These are phyloP conservation scores for Tupaia chinensis DNA, from an alignment of 2,113 vertebrate species.

Conservation along the genomic window DNA sequence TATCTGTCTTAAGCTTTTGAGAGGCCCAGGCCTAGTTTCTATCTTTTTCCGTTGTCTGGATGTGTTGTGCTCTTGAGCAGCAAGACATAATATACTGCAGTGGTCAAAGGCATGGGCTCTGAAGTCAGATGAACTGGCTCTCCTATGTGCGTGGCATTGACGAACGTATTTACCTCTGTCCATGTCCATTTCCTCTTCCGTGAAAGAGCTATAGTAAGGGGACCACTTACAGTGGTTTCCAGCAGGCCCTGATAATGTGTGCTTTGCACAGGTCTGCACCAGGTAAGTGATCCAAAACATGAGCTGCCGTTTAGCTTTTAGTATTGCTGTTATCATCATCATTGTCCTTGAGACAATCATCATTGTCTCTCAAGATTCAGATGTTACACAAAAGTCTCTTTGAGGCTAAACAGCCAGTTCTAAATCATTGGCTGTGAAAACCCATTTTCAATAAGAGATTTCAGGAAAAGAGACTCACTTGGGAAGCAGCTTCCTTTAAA, in stretches of 20 bases:
- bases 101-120: neutral
- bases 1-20: neutral
- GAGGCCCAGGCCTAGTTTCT: neutral
- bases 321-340: neutral
- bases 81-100: neutral
- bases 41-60: neutral
- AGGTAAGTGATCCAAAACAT: neutral
- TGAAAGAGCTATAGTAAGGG: neutral
- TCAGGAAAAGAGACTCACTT: neutral
- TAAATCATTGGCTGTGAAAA: slow-evolving; percentile 20
- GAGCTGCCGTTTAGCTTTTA: neutral
- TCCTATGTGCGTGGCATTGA: neutral
- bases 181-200: slow-evolving; percentile 23
- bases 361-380: neutral
- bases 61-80: neutral
- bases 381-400: neutral
- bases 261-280: neutral
- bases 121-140: neutral
- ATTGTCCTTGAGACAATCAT: neutral
- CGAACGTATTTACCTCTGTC: neutral
- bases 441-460: slow-evolving; percentile 10
- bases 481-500: slow-evolving; percentile 44
- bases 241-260: neutral
- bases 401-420: slow-evolving; percentile 21
- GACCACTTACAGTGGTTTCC: neutral